Conservation (phyloP, 2,888 invertebrate species). For the Perdita meconis region DNA sequence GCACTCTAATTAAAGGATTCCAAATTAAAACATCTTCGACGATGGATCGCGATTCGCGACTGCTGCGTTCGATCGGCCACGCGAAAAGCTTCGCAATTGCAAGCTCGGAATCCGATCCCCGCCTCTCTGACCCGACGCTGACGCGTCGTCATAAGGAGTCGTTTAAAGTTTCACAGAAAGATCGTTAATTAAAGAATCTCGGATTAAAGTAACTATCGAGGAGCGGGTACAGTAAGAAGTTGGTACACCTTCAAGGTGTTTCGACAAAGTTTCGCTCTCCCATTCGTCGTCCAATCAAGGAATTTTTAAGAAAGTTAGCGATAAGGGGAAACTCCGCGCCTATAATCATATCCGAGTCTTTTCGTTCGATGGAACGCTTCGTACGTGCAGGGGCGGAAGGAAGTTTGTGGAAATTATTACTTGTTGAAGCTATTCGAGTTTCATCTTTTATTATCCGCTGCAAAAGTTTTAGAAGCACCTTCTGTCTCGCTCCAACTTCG, state of each 20-base stretch:
- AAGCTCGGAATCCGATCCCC: slow-evolving; percentile 32
- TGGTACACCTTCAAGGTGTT: slow-evolving; percentile 12
- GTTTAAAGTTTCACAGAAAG: slow-evolving; percentile 40
- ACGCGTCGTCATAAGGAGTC: slow-evolving; percentile 43
- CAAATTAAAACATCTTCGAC: slow-evolving; percentile 64
- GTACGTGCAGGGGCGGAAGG: neutral
- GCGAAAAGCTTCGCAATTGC: slow-evolving; percentile 13
- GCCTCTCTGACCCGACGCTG: slow-evolving; percentile 2
- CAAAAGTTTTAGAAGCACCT: neutral
- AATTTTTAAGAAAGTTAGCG: slow-evolving; percentile 13
- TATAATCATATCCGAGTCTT: slow-evolving; percentile 2
- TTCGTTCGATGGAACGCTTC: neutral
- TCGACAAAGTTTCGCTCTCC: slow-evolving; percentile 26
- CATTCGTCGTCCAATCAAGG: slow-evolving; percentile 19
- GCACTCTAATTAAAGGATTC: slow-evolving; percentile 67
- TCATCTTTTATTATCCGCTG: neutral
- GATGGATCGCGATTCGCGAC: slow-evolving; percentile 26
- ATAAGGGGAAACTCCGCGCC: neutral
- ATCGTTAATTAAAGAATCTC: slow-evolving; percentile 60
- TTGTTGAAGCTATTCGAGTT: neutral
- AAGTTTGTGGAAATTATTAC: neutral
- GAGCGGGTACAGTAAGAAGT: slow-evolving; percentile 29
- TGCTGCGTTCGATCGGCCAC: slow-evolving; percentile 34
- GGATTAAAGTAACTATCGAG: slow-evolving; percentile 40
- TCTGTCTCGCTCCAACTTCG: too few relatives aligned